Evolutionary conservation across 2,888 invertebrate genomes (phyloP), one percentile per base, ranked within the genome.

Genomic region (Gryllus longicercus): DNA sequence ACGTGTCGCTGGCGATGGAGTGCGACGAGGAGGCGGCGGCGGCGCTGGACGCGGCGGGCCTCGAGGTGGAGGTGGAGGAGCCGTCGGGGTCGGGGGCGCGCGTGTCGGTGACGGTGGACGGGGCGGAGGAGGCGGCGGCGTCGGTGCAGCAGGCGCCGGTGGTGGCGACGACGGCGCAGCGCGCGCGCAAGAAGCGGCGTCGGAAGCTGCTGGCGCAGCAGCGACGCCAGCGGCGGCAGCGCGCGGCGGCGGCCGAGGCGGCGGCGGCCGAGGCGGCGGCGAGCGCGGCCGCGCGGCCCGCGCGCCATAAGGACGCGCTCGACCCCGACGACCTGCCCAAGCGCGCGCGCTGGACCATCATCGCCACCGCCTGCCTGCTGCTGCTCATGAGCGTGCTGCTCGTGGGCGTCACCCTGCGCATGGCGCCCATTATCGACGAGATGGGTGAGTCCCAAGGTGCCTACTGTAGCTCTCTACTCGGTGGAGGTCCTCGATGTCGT

Each of bases 381-480:
- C 91, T 97, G 81, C 92, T 96, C 85, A 94, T 96, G 89, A 96
- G 96, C 87, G 91, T 97, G 84, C 90, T 97, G 83, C 89, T 97
- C 82, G 96, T 97, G 51, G 97, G 96, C 21, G 94, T 97, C 80
- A 97, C 97, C 8, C 89, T 97, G 51, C 90, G 96, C 83, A 96
- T 97, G 96, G 96, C 97, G 18, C 97, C 97, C 16, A 93, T 97
- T 84, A 97, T 97, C 85, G 97, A 97, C 86, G 96, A 96, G 85
- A 95, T 97, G 94, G 96, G 97, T 97, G 88, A 93, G 95, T 83
- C 25, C 77, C 38, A 76, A 23, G 75, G 23, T 38, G 76, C 23
- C 23, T 63, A 63, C 63, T 63, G 63, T n/a, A 63, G 63, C 14
- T 76, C 23, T 23, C 14, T 21, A 4, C 23, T 75, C 75, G 23